Conservation (phyloP, 2,888 invertebrate genomes). For the Sphinx pinastri region DNA sequence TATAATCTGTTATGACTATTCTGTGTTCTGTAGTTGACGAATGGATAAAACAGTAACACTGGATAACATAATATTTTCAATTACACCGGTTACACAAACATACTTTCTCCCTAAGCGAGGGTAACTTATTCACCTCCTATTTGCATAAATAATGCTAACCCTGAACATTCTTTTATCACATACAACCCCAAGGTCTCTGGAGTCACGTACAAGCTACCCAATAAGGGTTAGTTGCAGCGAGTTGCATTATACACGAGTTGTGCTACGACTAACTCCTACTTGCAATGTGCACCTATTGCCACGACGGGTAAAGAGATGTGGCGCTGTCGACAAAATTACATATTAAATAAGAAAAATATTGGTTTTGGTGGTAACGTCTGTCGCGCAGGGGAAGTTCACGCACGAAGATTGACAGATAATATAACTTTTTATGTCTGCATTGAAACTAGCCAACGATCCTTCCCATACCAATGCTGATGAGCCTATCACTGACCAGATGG, state of each 20-base stretch:
- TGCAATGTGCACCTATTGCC: constrained; percentile 21
- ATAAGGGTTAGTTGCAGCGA: constrained; percentile 1
- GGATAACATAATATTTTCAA: too few species aligned
- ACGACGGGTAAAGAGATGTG: background rate
- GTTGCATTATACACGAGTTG: constrained; percentile 11
- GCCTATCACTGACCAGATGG: too few species aligned
- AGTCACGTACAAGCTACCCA: constrained; percentile 8
- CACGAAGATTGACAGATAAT: background rate
- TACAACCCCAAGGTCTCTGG: background rate
- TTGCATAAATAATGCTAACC: background rate
- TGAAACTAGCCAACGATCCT: too few species aligned
- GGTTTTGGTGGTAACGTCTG: background rate
- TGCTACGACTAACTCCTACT: constrained; percentile 5
- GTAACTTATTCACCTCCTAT: background rate
- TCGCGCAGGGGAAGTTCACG: background rate
- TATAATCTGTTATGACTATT: too few species aligned
- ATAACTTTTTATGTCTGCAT: too few species aligned
- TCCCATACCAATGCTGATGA: too few species aligned
- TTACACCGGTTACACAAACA: too few species aligned
- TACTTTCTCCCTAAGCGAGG: background rate
- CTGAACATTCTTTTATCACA: background rate
- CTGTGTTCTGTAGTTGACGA: too few species aligned
- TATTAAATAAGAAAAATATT: background rate
- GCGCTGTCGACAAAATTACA: background rate
- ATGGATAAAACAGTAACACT: too few species aligned